These are phyloP conservation scores for Keiferia lycopersicella DNA, from an alignment of 2,888 invertebrate species.

Conservation along the genomic window DNA sequence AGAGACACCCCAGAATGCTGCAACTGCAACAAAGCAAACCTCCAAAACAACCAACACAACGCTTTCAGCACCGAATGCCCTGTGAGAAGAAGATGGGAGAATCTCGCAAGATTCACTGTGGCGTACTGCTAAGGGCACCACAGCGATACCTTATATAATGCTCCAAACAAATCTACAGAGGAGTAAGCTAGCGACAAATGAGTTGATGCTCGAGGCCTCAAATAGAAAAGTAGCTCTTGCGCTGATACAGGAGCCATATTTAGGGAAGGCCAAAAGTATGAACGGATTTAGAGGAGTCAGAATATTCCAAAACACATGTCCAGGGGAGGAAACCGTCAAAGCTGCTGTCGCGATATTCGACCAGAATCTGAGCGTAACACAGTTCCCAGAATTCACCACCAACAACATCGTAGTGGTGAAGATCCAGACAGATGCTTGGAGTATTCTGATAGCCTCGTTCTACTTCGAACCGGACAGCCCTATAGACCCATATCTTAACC, in stretches of 20 bases:
- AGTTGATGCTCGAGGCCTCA: slow-evolving; percentile 20
- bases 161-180: slow-evolving; percentile 27
- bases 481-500: not conserved
- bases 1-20: slow-evolving; percentile 20
- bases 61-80: slow-evolving; percentile 30
- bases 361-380: not conserved
- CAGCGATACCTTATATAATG: not conserved
- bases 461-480: slow-evolving; percentile 3
- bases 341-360: slow-evolving; percentile 11
- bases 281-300: not conserved
- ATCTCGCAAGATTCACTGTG: slow-evolving; percentile 25
- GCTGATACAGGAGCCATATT: slow-evolving; percentile 26
- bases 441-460: not conserved
- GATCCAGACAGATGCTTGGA: slow-evolving; percentile 11
- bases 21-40: slow-evolving; percentile 27
- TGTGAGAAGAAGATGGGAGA: slow-evolving; percentile 28
- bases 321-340: not conserved
- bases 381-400: slow-evolving; percentile 16
- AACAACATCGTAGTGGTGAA: slow-evolving; percentile 18
- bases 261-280: not conserved
- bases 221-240: slow-evolving; percentile 16
- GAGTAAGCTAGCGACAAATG: slow-evolving; percentile 21
- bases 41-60: slow-evolving; percentile 20
- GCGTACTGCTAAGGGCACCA: slow-evolving; percentile 35
- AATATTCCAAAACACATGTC: not conserved